Evolutionary conservation across 2,888 invertebrate species (phyloP), one percentile per base, ranked within the genome.

Genomic region (Listrodromus nycthemerus): DNA sequence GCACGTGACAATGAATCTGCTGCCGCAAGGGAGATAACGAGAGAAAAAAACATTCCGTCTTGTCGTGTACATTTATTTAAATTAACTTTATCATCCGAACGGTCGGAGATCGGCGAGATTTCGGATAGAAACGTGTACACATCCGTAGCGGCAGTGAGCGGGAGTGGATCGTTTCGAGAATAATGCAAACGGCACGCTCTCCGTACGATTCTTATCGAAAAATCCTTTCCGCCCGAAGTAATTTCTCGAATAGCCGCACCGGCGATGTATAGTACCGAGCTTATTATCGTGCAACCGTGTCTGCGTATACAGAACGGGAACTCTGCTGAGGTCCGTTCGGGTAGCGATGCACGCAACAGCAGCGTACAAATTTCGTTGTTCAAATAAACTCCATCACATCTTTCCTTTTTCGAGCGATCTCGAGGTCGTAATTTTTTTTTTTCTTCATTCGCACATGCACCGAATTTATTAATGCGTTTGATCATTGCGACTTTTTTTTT

Each of bases 191-290:
- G 19, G 33, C 77, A 70, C 77, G 69, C 61, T 77, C 69, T 61
- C 30, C n/a, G 33, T 45, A 33, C 48, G 77, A 78, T 78, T 45
- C 77, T 70, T 78, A 78, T 78, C 77, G 69, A 52, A 65, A 78
- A 78, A 78, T 78, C 77, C 69, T 69, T 78, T 78, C 69, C 77
- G 77, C 69, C 24, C 69, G 69, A 63, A 21, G 69, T 78, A 78
- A 78, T 78, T 78, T 78, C 77, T 61, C 61, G 77, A 70, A 78
- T 78, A 61, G 30, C 45, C 33, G 52, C 13, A 37, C 58, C 30
- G 7, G 27, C 13, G 27, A 19, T 24, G 48, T 61, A 45, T 27
- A n/a, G n/a, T n/a, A 48, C 61, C 45, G 30, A 19, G 24, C 45
- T 58, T 41, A 21, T 10, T 71, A 74, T 73, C 41, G 2, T 4